Conservation (phyloP, 2,797 vertebrate genomes). For the Enoplosus armatus region DNA sequence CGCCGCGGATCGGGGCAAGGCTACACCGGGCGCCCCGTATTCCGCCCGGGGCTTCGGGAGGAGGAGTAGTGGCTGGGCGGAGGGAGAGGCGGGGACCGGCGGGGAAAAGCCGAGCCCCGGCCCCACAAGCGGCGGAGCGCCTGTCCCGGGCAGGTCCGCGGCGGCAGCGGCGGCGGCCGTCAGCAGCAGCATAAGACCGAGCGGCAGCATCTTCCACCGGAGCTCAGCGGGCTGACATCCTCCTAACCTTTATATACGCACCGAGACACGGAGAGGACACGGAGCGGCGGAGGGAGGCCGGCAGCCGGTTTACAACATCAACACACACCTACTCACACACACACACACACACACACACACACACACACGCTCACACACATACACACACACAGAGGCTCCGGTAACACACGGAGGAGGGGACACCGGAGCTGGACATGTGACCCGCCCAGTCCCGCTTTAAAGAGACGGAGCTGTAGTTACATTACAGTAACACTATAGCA, state of each 20-base stretch:
- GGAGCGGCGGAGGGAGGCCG: slow-evolving; percentile 7
- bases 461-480: no score
- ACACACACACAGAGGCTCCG: slow-evolving; percentile 36
- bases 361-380: slow-evolving; percentile 44
- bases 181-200: slow-evolving; percentile 58
- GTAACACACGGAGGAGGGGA: slow-evolving; percentile 48
- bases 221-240: slow-evolving; percentile 69
- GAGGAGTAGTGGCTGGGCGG: slow-evolving; percentile 46
- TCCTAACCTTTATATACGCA: slow-evolving; percentile 51
- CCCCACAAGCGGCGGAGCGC: slow-evolving; percentile 34
- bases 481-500: no score
- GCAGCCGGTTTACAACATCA: slow-evolving; percentile 19
- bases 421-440: slow-evolving; percentile 50
- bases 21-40: slow-evolving; percentile 57
- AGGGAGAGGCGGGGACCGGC: slow-evolving; percentile 51
- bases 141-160: slow-evolving; percentile 40
- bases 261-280: slow-evolving; percentile 46
- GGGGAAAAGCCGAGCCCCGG: slow-evolving; percentile 51
- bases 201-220: slow-evolving; percentile 61
- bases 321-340: slow-evolving; percentile 38
- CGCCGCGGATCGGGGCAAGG: slow-evolving; percentile 72
- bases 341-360: slow-evolving; percentile 47
- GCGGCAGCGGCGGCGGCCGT: neutral
- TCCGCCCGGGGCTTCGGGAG: slow-evolving; percentile 42
- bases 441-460: slow-evolving; percentile 41